A percentile compares a stretch with the other conserved stretches of the same genome.
Conservation (phyloP, 2,888 invertebrate genomes). For the Macrosiphum euphorbiae region DNA sequence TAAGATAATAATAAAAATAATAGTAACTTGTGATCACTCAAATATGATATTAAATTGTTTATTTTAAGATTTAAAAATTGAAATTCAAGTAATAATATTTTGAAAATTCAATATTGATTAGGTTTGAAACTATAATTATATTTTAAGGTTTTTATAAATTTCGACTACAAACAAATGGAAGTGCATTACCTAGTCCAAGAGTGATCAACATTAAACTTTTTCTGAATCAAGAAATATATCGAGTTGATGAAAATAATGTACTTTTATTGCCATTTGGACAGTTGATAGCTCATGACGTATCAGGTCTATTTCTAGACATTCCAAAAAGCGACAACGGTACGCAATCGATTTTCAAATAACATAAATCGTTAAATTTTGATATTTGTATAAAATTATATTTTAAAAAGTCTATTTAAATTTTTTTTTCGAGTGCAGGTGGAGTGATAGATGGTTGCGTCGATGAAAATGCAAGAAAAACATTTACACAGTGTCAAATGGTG, state of each 20-base stretch:
- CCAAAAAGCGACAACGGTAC: background rate
- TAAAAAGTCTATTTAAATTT: background rate
- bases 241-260: slow-evolving; percentile 19
- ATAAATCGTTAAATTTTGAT: background rate
- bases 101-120: background rate
- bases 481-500: slow-evolving; percentile 27
- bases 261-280: slow-evolving; percentile 40
- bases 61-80: background rate
- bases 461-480: background rate
- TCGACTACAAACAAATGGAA: slow-evolving; percentile 35
- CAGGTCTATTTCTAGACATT: background rate
- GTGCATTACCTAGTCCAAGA: slow-evolving; percentile 4
- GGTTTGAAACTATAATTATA: background rate
- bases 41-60: background rate
- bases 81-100: background rate
- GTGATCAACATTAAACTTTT: background rate
- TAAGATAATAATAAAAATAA: background rate
- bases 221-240: background rate
- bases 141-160: slow-evolving; percentile 10
- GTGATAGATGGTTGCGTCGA: slow-evolving; percentile 33
- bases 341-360: background rate
- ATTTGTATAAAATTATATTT: background rate
- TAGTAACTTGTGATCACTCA: background rate
- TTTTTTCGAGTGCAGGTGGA: background rate
- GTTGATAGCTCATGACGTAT: slow-evolving; percentile 34